Conservation (phyloP, 1,140 invertebrate genomes). For the Halictus rubicundus region DNA sequence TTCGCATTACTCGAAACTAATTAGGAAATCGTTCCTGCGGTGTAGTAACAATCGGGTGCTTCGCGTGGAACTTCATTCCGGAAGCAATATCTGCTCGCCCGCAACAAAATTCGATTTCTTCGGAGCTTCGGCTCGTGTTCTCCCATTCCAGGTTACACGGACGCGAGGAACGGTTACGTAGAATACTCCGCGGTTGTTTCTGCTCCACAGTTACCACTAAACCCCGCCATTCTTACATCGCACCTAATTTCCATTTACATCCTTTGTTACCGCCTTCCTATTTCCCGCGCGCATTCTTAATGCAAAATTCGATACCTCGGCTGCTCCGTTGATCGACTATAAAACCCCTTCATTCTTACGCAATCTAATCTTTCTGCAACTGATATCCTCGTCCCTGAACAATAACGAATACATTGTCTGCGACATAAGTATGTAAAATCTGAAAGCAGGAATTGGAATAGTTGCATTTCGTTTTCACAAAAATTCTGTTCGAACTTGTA, state of each 20-base stretch:
- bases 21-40: no score
- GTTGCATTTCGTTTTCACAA: no score
- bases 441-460: no score
- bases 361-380: neutral
- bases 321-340: neutral
- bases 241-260: constrained; percentile 3
- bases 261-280: neutral
- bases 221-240: neutral
- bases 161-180: neutral
- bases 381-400: neutral
- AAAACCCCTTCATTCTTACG: neutral
- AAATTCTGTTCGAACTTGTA: no score
- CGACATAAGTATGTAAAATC: no score
- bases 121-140: neutral
- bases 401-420: no score
- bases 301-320: neutral
- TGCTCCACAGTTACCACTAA: neutral
- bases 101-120: neutral
- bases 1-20: no score
- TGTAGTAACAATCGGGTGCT: neutral
- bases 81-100: neutral
- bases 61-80: neutral
- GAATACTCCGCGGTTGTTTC: neutral
- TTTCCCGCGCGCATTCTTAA: neutral
- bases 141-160: neutral